Evolutionary conservation across 2,797 vertebrate species (phyloP).

Genomic region (Gobio occitaniae): DNA sequence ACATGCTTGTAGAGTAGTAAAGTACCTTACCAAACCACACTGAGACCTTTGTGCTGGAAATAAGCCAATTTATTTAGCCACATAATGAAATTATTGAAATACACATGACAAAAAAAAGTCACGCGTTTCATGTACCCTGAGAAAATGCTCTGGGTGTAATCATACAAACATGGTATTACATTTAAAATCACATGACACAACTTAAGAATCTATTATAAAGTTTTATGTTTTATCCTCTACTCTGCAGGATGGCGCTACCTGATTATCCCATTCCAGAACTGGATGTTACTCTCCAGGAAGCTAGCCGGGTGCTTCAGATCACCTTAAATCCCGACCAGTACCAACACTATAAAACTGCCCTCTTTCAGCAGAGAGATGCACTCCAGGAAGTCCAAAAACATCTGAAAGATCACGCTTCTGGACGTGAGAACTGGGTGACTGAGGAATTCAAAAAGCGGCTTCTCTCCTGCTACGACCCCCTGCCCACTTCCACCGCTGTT

Average conservation of each 20-base stretch:
- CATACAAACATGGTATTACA: constrained; percentile 7
- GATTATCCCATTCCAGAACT: constrained; percentile 79
- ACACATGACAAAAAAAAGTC: constrained; percentile 55
- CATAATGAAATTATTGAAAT: constrained; percentile 67
- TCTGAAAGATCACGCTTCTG: constrained; percentile 54
- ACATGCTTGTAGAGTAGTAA: constrained; percentile 34
- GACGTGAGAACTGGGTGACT: constrained; percentile 82
- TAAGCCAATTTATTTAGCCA: constrained; percentile 24
- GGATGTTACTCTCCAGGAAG: constrained; percentile 78
- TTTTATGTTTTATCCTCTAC: background rate
- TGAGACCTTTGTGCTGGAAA: constrained; percentile 59
- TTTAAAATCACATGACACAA: constrained; percentile 8
- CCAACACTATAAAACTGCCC: constrained; percentile 69
- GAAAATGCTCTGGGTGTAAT: constrained; percentile 36
- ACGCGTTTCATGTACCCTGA: constrained; percentile 63
- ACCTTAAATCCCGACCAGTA: constrained; percentile 75
- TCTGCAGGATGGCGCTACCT: constrained; percentile 75
- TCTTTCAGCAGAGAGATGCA: constrained; percentile 71
- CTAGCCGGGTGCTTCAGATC: constrained; percentile 79
- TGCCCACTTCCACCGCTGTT: constrained; percentile 77
- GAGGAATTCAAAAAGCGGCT: constrained; percentile 78
- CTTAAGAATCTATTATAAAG: background rate
- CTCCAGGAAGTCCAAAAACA: constrained; percentile 72
- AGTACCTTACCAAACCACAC: constrained; percentile 64
- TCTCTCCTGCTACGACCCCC: constrained; percentile 73